These are phyloP conservation scores for Antrozous pallidus DNA, from an alignment of 2,797 vertebrate species.

Conservation along the genomic window DNA sequence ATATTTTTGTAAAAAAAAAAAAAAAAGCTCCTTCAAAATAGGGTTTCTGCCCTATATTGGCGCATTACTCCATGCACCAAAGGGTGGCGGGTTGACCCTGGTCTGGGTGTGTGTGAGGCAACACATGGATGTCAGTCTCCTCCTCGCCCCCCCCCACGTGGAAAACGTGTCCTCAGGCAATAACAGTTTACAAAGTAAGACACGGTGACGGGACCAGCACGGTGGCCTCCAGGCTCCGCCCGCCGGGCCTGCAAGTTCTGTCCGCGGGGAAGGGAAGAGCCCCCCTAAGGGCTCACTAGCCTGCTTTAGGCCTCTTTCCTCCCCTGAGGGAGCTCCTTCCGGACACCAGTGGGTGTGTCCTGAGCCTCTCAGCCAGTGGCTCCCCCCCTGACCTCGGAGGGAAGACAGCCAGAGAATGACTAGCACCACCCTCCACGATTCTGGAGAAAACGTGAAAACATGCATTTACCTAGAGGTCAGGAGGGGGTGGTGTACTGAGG, in stretches of 20 bases:
- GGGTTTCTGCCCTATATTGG: too few species aligned
- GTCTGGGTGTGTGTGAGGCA: neutral
- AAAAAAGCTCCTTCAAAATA: neutral
- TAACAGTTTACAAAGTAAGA: neutral
- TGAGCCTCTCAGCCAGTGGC: neutral
- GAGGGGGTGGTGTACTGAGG: slow-evolving; percentile 76
- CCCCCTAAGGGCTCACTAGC: too few species aligned
- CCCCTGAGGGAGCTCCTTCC: slow-evolving; percentile 76
- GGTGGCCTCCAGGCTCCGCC: too few species aligned
- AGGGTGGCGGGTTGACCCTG: too few species aligned
- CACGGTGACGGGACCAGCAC: neutral
- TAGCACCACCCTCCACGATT: slow-evolving; percentile 64
- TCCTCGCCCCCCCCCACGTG: too few species aligned
- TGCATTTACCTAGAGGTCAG: slow-evolving; percentile 81
- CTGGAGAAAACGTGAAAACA: slow-evolving; percentile 78
- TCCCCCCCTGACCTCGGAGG: slow-evolving; percentile 69
- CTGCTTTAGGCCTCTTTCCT: slow-evolving; percentile 38
- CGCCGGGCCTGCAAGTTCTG: neutral
- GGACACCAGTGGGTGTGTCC: slow-evolving; percentile 39
- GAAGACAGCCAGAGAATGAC: slow-evolving; percentile 27
- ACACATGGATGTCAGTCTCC: neutral
- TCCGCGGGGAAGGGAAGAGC: too few species aligned
- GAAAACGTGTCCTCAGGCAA: neutral
- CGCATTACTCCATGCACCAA: too few species aligned
- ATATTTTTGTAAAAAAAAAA: too few species aligned